phyloP scores from a whole-genome alignment of 2,888 invertebrate species.

The Tridacna gigas region DNA sequence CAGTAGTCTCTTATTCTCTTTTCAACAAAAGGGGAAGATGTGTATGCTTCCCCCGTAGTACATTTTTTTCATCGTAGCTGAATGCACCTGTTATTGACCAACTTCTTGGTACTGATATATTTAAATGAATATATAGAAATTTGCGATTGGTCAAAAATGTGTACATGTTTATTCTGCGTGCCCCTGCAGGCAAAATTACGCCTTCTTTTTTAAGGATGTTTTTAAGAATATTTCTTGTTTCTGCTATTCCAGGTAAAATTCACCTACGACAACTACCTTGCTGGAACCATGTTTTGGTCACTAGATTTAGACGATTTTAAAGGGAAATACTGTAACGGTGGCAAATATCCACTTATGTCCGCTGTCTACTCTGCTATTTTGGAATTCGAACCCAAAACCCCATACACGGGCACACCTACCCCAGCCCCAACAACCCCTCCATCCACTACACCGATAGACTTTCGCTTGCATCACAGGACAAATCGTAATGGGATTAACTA shows the following conservation, averaged over 20 bases:
- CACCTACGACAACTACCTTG: conserved; percentile 90
- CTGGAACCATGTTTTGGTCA: conserved; percentile 80
- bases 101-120: too few species aligned
- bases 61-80: too few species aligned
- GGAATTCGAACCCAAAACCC: conserved; percentile 23
- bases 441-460: conserved; percentile 56
- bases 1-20: too few species aligned
- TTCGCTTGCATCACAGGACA: conserved; percentile 48
- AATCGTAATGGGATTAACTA: conserved; percentile 56
- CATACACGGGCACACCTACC: conserved; percentile 2
- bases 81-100: too few species aligned
- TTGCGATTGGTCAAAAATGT: too few species aligned
- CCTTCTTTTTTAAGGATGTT: too few species aligned
- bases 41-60: too few species aligned
- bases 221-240: too few species aligned
- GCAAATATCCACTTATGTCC: conserved; percentile 74
- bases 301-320: conserved; percentile 80
- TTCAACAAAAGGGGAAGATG: too few species aligned
- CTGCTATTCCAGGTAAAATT: conserved; percentile 88
- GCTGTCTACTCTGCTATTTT: conserved; percentile 63
- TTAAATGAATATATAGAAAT: too few species aligned
- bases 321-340: conserved; percentile 74
- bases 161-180: too few species aligned
- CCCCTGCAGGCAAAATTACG: too few species aligned
- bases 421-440: conserved; percentile 31